phyloP scores from a whole-genome alignment of 2,888 invertebrate genomes.

The Melipona beecheii region DNA sequence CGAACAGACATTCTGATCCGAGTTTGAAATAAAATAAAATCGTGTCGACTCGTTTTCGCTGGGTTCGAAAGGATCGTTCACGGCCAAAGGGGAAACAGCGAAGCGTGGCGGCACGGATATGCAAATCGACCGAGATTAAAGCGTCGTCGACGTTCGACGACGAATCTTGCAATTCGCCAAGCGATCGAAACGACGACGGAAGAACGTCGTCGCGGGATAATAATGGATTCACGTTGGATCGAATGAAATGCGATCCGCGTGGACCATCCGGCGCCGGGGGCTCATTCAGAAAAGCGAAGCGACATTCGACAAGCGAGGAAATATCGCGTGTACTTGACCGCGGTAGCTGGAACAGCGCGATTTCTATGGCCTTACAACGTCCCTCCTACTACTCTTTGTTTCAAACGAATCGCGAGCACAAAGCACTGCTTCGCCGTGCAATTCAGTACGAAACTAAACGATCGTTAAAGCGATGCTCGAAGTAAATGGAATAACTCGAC shows the following conservation, averaged over 20 bases:
- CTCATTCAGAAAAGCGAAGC: not conserved
- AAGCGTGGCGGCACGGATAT: conserved; percentile 14
- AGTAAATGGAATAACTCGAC: not conserved
- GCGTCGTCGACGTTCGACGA: not conserved
- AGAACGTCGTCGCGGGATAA: conserved; percentile 5
- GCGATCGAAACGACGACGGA: not conserved
- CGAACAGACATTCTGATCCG: too few species aligned
- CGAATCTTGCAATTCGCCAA: not conserved
- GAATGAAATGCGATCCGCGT: conserved; percentile 23
- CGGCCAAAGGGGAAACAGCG: conserved; percentile 44
- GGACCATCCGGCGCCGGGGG: not conserved
- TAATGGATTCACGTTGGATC: conserved; percentile 27
- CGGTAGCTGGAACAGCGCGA: not conserved
- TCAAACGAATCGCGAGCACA: not conserved
- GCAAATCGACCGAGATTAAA: conserved; percentile 26
- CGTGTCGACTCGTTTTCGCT: conserved; percentile 22
- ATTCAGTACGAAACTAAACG: not conserved
- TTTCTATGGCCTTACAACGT: conserved; percentile 4
- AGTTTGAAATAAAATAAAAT: conserved; percentile 37
- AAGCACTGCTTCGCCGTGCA: too few species aligned
- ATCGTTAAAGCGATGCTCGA: not conserved
- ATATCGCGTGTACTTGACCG: conserved; percentile 17
- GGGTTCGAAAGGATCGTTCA: conserved; percentile 37
- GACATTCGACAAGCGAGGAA: not conserved
- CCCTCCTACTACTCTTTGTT: not conserved